Base-by-base conservation (phyloP, 2,797 vertebrate genomes). In the Cephalopachus bancanus region DNA sequence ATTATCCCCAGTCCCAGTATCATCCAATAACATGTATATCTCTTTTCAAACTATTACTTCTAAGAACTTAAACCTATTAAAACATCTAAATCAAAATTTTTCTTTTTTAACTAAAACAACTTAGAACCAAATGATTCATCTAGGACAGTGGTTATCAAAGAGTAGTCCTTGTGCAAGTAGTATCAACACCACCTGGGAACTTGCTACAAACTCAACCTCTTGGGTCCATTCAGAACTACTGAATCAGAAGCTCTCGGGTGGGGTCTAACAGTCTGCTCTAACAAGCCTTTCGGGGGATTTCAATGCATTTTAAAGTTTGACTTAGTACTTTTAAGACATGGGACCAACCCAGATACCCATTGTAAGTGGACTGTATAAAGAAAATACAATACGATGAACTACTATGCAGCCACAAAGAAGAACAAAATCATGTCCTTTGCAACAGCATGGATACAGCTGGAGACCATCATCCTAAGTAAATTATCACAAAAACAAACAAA, bases 21-120 rank as follows among this genome's bases (percentile, higher is more conserved):
- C 53, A 71, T 9, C 1, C 0, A 9, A 6, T 44, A 53, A 94
- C 5, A 7, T 2, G 33, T 11, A 53, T 1, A 3, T 59, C n/a
- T 26, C 67, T 62, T 62, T 28, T 14, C n/a, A 76, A 51, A 60
- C 0, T 72, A 44, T 60, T 71, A 55, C 7, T 4, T 64, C n/a
- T 71, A 55, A n/a, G 81, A 76, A 53, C 0, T 74, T 85, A 86
- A 91, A 33, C 6, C 93, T 33, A 59, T 28, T 60, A 62, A 83
- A 91, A 92, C 5, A 65, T 11, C 3, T 65, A 75, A 83, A n/a
- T 28, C 28, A 88, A 3, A 26, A 3, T 19, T 55, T 74, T 51
- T 78, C 60, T 69, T 89, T 83, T 83, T 33, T 7, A 51, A 95
- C 55, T 33, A 81, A 88, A 92, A 83, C 60, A 9, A 22, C 5